phyloP scores from a whole-genome alignment of 2,797 vertebrate genomes.

The Spondyliosoma cantharus region DNA sequence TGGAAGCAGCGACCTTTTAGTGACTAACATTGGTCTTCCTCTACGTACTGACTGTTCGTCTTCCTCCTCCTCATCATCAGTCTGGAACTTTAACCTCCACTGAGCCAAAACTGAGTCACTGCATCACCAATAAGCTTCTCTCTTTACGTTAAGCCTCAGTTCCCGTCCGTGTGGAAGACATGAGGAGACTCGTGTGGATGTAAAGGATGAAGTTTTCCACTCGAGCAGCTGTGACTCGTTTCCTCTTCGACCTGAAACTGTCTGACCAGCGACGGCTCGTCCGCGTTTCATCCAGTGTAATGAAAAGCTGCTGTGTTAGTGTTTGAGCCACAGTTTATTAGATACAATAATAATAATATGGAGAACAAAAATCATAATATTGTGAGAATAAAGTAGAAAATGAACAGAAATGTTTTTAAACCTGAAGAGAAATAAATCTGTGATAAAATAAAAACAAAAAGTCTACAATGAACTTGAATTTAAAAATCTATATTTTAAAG shows the following conservation, averaged over 20 bases:
- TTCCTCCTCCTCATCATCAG: slow-evolving; percentile 5
- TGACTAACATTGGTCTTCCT: slow-evolving; percentile 9
- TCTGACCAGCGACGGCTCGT: too few relatives aligned
- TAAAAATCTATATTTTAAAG: too few relatives aligned
- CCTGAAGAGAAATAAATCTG: too few relatives aligned
- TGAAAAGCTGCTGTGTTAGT: too few relatives aligned
- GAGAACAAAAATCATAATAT: too few relatives aligned
- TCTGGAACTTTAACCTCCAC: slow-evolving; percentile 13
- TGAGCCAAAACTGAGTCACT: slow-evolving; percentile 35
- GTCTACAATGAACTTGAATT: too few relatives aligned
- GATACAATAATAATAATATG: too few relatives aligned
- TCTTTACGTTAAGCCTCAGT: slow-evolving; percentile 21
- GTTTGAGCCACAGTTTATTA: too few relatives aligned
- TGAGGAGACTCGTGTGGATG: not conserved
- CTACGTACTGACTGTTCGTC: slow-evolving; percentile 8
- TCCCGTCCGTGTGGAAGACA: slow-evolving; percentile 31
- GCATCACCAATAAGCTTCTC: slow-evolving; percentile 15
- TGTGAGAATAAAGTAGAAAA: too few relatives aligned
- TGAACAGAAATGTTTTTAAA: too few relatives aligned
- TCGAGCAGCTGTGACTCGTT: slow-evolving; percentile 7
- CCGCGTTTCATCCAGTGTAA: too few relatives aligned
- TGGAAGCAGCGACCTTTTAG: not conserved
- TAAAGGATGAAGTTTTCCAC: slow-evolving; percentile 15
- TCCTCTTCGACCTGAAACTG: slow-evolving; percentile 14
- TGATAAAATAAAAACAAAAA: too few relatives aligned